Conservation (phyloP, 37 sponge, comb jelly and placozoan species). For the Amphimedon queenslandica region DNA sequence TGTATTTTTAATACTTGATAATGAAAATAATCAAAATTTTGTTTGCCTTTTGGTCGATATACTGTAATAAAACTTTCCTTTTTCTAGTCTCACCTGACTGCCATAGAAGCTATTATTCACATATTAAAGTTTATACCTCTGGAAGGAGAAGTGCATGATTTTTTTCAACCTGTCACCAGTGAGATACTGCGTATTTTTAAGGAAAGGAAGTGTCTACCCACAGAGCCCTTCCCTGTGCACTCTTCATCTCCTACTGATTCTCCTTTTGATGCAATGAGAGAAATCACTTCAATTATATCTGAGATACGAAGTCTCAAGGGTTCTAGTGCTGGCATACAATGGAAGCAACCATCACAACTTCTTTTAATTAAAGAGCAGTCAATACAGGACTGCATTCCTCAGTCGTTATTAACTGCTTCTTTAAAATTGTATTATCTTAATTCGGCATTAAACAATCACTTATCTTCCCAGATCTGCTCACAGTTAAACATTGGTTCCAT, state of each 20-base stretch:
- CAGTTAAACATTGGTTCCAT: slow-evolving; percentile 30
- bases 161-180: slow-evolving; percentile 51
- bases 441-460: slow-evolving; percentile 2
- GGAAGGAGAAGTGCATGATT: slow-evolving; percentile 56
- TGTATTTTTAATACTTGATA: background rate
- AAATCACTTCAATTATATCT: background rate
- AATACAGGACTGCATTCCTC: slow-evolving; percentile 33
- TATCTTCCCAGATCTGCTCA: slow-evolving; percentile 16
- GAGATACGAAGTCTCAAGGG: background rate
- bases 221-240: slow-evolving; percentile 7
- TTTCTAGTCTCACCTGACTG: slow-evolving; percentile 11
- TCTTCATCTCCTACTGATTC: background rate
- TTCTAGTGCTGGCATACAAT: background rate
- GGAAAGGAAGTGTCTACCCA: slow-evolving; percentile 40
- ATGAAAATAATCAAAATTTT: background rate
- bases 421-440: slow-evolving; percentile 35
- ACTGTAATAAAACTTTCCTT: background rate
- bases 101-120: slow-evolving; percentile 31
- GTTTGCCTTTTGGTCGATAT: background rate
- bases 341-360: slow-evolving; percentile 58
- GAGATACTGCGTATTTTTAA: slow-evolving; percentile 33
- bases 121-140: slow-evolving; percentile 63
- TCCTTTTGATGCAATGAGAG: background rate
- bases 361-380: slow-evolving; percentile 12
- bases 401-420: slow-evolving; percentile 13